Base-by-base conservation (phyloP, 2,797 vertebrate species). In the Paedocypris micromegethes region DNA sequence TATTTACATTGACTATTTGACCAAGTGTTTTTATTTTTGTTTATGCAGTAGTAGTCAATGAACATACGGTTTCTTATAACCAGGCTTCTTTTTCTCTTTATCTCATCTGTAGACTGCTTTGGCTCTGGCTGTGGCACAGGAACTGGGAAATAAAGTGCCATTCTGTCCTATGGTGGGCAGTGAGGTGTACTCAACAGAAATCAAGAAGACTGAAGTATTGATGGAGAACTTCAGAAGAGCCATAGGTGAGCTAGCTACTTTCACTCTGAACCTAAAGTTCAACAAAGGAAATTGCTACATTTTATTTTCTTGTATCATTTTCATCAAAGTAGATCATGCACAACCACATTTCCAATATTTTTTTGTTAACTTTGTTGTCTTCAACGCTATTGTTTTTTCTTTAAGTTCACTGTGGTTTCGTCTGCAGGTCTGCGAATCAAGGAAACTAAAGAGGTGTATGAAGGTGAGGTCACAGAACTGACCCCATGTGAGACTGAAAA, bases 151-250 rank as follows among this genome's bases (percentile, higher is more conserved):
- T 81, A 99, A 99, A 80, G 96, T 99, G 62, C 97, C 96, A 1
- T 99, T 99, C 84, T 98, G 97, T 78, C 96, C 96, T 0, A 99
- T 99, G 96, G 95, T 99, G 67, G 97, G 97, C 66, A 99, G 97
- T 63, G 97, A 99, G 74, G 97, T 99, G 6, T 99, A 98, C 85
- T 99, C 97, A 0, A 88, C 93, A 0, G 97, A 99, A 86, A 98
- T 99, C 70, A 99, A 99, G 88, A 99, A 99, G 83, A 99, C 97
- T 0, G 97, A 99, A 86, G 97, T 99, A 57, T 86, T 99, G 40
- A 98, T 98, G 96, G 96, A 98, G 87, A 99, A 99, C 85, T 99
- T 99, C 84, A 89, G 97, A 74, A 90, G 97, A 74, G 96, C 97
- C 5, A 99, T 98, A 8, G 97, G 97, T 98, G 80, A 91, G 94